These are phyloP conservation scores for Picathartes gymnocephalus DNA, from an alignment of 2,113 vertebrate species.

Conservation along the genomic window DNA sequence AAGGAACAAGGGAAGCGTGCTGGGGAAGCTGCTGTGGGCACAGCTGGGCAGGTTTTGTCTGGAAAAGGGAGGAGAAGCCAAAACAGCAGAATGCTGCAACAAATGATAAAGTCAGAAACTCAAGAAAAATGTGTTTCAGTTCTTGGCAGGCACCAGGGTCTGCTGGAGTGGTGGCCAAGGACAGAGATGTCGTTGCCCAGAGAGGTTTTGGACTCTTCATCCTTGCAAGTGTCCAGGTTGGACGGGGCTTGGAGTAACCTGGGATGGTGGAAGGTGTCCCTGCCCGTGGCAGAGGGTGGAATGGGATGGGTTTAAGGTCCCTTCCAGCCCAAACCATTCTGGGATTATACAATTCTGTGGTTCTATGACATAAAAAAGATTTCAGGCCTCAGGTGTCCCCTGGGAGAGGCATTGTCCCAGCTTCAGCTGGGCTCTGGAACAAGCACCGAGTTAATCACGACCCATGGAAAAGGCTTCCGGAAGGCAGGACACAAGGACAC, in stretches of 20 bases:
- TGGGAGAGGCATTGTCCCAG: not conserved
- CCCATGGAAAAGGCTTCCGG: not conserved
- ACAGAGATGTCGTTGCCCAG: fast-evolving
- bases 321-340: not conserved
- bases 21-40: not conserved
- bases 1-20: fast-evolving
- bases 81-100: not conserved
- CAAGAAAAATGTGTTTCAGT: not conserved
- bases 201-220: not conserved
- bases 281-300: fast-evolving
- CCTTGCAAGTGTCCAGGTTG: not conserved
- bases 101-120: not conserved
- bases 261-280: not conserved
- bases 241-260: fast-evolving
- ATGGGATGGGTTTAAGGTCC: fast-evolving
- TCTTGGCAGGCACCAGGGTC: not conserved
- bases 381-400: not conserved
- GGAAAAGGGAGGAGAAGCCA: not conserved
- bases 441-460: not conserved
- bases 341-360: not conserved
- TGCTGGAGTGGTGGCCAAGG: not conserved
- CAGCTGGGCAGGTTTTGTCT: not conserved
- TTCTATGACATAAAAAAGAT: not conserved
- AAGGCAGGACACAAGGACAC: not conserved
- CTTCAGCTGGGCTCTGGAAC: not conserved